Evolutionary conservation across 1,140 invertebrate genomes (phyloP).

Genomic region (Drosophila kanapiae): DNA sequence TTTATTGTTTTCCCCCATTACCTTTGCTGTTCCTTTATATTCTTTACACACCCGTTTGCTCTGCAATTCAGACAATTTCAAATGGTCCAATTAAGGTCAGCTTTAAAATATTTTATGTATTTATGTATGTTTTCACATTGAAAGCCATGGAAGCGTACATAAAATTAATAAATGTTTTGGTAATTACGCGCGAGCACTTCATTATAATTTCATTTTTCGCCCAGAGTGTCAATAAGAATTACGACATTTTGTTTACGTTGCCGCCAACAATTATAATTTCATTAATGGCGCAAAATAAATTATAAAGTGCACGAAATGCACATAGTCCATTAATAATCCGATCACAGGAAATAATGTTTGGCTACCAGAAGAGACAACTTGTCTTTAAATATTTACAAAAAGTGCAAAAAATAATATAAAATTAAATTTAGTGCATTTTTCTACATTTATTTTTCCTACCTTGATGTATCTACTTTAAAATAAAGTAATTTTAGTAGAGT

Average conservation of each 20-base stretch:
- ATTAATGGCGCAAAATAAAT: constrained; percentile 49
- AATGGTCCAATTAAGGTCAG: constrained; percentile 24
- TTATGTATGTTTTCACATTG: background rate
- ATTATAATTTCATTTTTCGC: constrained; percentile 51
- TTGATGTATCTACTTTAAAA: background rate
- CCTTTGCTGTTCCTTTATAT: constrained; percentile 3
- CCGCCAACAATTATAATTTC: constrained; percentile 44
- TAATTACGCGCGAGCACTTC: constrained; percentile 43
- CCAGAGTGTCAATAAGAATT: constrained; percentile 52
- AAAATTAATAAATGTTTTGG: constrained; percentile 51
- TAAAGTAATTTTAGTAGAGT: too few relatives aligned
- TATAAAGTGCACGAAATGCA: constrained; percentile 31
- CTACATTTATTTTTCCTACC: background rate
- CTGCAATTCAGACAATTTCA: constrained; percentile 24
- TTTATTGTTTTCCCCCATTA: constrained; percentile 13
- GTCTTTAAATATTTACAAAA: background rate
- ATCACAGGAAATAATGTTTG: constrained; percentile 6
- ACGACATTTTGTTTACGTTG: constrained; percentile 42
- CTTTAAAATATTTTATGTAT: constrained; percentile 14
- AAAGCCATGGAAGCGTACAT: background rate
- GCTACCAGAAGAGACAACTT: background rate
- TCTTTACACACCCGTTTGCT: background rate
- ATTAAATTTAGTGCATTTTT: background rate
- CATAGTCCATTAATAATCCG: constrained; percentile 38
- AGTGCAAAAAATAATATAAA: background rate